Percentiles rank a stretch among this genome's conserved stretches.
phyloP scores from a whole-genome alignment of 2,888 invertebrate species.

The Thysanoteuthis rhombus region DNA sequence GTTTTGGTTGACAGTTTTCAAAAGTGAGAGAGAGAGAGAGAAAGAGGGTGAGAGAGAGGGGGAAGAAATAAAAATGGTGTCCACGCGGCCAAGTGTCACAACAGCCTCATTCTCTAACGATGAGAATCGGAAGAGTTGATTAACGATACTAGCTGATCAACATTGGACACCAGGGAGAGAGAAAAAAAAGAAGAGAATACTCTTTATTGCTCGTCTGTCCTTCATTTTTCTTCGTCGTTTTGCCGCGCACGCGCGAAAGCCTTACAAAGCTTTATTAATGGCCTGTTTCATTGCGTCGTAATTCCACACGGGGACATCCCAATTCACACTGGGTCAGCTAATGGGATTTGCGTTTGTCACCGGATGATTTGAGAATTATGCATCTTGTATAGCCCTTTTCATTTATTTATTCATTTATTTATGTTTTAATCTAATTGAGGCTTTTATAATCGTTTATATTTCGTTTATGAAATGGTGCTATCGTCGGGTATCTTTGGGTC shows the following conservation, averaged over 20 bases:
- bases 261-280: not conserved
- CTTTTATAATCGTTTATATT: not conserved
- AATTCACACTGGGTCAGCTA: not conserved
- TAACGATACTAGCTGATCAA: not conserved
- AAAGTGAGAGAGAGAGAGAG: not conserved
- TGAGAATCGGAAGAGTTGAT: not conserved
- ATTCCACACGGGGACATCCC: not conserved
- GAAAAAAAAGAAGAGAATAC: not conserved
- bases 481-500: not conserved
- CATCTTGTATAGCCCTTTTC: not conserved
- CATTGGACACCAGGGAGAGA: not conserved
- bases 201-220: not conserved
- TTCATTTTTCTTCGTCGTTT: not conserved
- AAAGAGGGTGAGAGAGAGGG: not conserved
- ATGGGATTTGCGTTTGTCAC: not conserved
- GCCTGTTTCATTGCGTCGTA: not conserved
- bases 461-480: not conserved
- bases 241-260: not conserved
- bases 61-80: not conserved
- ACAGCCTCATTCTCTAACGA: not conserved
- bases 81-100: not conserved
- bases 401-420: not conserved
- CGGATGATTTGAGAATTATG: not conserved
- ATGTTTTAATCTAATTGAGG: not conserved
- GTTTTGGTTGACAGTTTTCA: too few relatives aligned